phyloP scores from a whole-genome alignment of 2,888 invertebrate species.

The Lasioglossum pauxillum region DNA sequence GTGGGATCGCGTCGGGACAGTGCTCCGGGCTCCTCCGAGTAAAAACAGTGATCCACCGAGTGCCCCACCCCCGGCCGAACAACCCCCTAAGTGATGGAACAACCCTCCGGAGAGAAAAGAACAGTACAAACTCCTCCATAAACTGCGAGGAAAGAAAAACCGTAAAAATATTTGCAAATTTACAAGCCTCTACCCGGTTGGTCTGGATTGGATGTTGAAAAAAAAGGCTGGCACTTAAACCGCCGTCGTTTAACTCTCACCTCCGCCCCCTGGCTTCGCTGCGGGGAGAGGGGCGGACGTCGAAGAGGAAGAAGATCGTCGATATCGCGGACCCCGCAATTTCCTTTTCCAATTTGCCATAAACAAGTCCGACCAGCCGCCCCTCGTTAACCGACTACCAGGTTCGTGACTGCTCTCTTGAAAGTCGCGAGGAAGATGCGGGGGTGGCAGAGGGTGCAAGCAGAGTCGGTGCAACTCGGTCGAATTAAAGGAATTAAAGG shows the following conservation, averaged over 20 bases:
- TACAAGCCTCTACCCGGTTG: neutral
- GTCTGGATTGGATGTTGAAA: neutral
- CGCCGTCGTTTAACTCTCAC: constrained; percentile 54
- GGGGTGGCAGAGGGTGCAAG: constrained; percentile 36
- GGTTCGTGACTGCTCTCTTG: constrained; percentile 75
- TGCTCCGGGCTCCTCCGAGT: neutral
- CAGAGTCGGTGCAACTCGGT: constrained; percentile 71
- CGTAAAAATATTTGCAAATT: constrained; percentile 44
- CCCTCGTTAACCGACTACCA: constrained; percentile 73
- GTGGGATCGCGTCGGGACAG: constrained; percentile 6
- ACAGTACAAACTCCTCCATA: neutral
- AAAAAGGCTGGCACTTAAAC: constrained; percentile 48
- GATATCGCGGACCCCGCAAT: constrained; percentile 80
- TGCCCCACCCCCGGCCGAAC: neutral
- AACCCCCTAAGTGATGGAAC: neutral
- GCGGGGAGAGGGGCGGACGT: constrained; percentile 2
- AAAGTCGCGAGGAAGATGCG: constrained; percentile 48
- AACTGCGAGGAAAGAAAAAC: neutral
- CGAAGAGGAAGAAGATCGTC: constrained; percentile 29
- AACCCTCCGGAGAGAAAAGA: neutral
- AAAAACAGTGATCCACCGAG: neutral
- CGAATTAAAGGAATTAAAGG: constrained; percentile 82
- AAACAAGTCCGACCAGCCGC: constrained; percentile 80
- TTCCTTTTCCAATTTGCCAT: constrained; percentile 84
- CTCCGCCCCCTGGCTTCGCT: neutral